phyloP scores from a whole-genome alignment of 2,113 vertebrate genomes.

The Trichechus manatus region DNA sequence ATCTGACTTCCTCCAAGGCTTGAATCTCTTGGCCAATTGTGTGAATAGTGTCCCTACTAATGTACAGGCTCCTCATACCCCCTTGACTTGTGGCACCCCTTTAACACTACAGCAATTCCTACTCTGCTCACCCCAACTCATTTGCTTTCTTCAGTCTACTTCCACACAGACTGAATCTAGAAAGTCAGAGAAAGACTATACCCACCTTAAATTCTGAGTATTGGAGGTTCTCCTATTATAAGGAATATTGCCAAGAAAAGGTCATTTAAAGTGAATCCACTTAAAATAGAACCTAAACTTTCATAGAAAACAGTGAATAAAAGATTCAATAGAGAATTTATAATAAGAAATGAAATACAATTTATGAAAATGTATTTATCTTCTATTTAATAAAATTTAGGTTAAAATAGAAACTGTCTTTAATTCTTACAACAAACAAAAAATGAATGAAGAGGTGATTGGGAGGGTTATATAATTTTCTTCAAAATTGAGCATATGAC shows the following conservation, averaged over 20 bases:
- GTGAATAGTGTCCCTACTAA: background rate
- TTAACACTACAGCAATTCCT: background rate
- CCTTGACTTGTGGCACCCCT: background rate
- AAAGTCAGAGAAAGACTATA: background rate
- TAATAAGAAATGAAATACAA: constrained; percentile 39
- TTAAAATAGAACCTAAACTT: background rate
- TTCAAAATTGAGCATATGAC: background rate
- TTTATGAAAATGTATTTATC: constrained; percentile 4
- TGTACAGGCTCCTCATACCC: too few relatives aligned
- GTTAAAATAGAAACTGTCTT: background rate
- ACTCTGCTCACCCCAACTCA: background rate
- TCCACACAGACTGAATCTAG: background rate
- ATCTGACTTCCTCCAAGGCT: background rate
- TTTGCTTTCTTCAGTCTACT: background rate
- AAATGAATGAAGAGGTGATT: background rate
- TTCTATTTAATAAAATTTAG: background rate
- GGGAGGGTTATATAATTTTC: background rate
- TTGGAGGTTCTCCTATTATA: background rate
- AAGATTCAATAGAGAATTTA: background rate
- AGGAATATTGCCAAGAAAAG: background rate
- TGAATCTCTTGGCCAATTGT: background rate
- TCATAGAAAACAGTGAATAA: constrained; percentile 28
- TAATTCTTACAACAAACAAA: background rate
- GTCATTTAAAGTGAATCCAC: background rate
- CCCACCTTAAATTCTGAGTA: background rate